phyloP scores from a whole-genome alignment of 2,888 invertebrate genomes.

The Ceraclea dissimilis region DNA sequence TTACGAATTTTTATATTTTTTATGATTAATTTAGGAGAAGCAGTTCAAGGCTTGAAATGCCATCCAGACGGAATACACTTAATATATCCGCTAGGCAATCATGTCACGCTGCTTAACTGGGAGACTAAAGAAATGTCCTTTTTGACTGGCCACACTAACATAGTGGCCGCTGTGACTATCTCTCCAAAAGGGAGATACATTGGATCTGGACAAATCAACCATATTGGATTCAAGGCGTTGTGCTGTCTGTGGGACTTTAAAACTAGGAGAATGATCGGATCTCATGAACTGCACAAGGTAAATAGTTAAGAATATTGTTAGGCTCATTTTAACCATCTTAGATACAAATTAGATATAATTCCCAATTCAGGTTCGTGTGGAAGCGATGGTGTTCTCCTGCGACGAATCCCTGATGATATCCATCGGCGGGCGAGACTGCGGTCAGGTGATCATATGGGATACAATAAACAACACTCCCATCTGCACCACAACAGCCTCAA shows the following conservation, averaged over 20 bases:
- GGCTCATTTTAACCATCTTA: no score
- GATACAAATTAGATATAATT: no score
- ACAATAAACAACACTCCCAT: conserved; percentile 55
- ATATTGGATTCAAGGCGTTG: conserved; percentile 82
- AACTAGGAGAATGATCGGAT: conserved; percentile 51
- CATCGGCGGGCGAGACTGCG: conserved; percentile 85
- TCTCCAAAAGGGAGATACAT: conserved; percentile 72
- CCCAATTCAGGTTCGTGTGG: conserved; percentile 58
- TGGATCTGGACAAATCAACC: conserved; percentile 85
- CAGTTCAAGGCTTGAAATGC: conserved; percentile 52
- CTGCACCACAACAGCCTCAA: conserved; percentile 52
- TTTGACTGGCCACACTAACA: conserved; percentile 72
- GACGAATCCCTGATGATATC: conserved; percentile 77
- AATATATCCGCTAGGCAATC: conserved; percentile 71
- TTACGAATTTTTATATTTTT: no score
- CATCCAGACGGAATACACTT: conserved; percentile 67
- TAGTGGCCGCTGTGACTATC: conserved; percentile 67
- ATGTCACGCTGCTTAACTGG: conserved; percentile 65
- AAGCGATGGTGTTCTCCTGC: conserved; percentile 74
- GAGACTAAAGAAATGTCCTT: conserved; percentile 64
- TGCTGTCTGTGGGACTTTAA: conserved; percentile 84
- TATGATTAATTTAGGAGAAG: not conserved
- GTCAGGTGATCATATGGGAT: conserved; percentile 81
- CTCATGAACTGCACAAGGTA: conserved; percentile 79
- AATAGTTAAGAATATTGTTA: not conserved